Evolutionary conservation across 2,888 invertebrate species (phyloP), one percentile per base, ranked within the genome.

Genomic region (Yponomeuta sedellus): DNA sequence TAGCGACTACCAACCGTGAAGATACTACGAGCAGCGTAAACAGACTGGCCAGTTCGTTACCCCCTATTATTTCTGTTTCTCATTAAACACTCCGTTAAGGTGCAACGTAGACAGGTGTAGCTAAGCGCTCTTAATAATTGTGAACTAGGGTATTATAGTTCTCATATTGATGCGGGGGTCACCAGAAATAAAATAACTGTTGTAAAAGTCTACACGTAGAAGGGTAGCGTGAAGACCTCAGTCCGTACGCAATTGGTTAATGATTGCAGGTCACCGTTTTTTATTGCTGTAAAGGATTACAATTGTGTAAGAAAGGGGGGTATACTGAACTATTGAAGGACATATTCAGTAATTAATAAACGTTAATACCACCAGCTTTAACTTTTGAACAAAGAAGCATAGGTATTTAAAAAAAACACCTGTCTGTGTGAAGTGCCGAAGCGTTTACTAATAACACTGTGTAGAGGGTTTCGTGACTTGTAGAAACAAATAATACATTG

Each of bases 1-100:
- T 52, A 16, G 16, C 16, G 44, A 16, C 12, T 5, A 52, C 12
- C 3, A 16, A 16, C 44, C 44, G 44, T 52, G 44, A 52, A 52
- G 44, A 52, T 10, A 44, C 12, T 10, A 52, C 16, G 44, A 52
- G 16, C 16, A 52, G 12, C 16, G 44, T 52, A 52, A 52, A 52
- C 44, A 52, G 44, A 52, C 44, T 16, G 44, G 44, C 44, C 44
- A 52, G 44, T 52, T 52, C 44, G 44, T 52, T 52, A 52, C 44
- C 44, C 44, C 44, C 16, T 52, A 52, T 52, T 52, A 52, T 52
- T 52, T 52, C 44, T 52, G 44, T 52, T 52, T 52, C 44, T 16
- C 16, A 52, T 52, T 52, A 52, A 52, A 12, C 44, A 16, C 44
- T 52, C 44, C 16, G 44, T 52, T 52, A 52, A 52, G 16, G 16